These are phyloP conservation scores for Sebastes taczanowskii DNA, from an alignment of 2,797 vertebrate species.

Conservation along the genomic window DNA sequence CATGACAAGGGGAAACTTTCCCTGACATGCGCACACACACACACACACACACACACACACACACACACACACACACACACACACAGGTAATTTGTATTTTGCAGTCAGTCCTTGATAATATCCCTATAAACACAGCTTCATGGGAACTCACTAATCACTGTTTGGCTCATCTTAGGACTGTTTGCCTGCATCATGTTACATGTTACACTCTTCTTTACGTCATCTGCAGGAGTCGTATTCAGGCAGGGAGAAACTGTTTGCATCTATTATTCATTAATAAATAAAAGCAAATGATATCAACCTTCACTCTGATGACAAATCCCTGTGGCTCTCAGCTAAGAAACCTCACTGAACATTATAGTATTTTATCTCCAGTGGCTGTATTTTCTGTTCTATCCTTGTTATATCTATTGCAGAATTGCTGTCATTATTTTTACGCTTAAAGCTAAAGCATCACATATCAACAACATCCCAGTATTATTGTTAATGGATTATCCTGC, in stretches of 20 bases:
- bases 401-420: background rate
- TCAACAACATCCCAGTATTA: background rate
- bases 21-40: background rate
- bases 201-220: background rate
- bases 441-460: background rate
- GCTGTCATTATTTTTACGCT: background rate
- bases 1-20: slow-evolving; percentile 8
- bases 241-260: background rate
- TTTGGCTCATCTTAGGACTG: background rate
- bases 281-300: background rate
- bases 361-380: background rate
- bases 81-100: slow-evolving; percentile 36
- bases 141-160: slow-evolving; percentile 18
- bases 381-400: background rate
- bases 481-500: background rate
- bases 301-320: background rate
- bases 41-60: background rate
- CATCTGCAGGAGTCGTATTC: background rate
- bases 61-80: background rate
- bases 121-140: background rate
- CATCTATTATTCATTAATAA: background rate
- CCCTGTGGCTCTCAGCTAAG: background rate
- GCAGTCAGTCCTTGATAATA: background rate
- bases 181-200: background rate
- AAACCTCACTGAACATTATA: background rate